Conservation (phyloP, 1,140 invertebrate species). For the Hypsibius dujardini region DNA sequence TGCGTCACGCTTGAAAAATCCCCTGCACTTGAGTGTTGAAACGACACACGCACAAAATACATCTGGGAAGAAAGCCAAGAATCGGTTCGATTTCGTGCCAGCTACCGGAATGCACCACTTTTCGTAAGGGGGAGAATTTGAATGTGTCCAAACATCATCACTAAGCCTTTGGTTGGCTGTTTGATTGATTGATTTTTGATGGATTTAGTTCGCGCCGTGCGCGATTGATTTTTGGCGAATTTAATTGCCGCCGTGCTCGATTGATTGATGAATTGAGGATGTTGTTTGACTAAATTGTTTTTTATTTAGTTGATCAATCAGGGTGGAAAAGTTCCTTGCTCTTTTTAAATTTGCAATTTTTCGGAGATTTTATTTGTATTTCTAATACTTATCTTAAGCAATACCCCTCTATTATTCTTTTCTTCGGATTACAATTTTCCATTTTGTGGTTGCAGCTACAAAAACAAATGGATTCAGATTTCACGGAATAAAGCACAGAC, state of each 20-base stretch:
- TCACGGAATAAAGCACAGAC: not conserved
- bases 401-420: no score
- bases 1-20: not conserved
- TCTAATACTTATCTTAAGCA: not conserved
- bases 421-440: no score
- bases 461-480: slow-evolving; percentile 2
- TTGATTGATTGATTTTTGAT: not conserved
- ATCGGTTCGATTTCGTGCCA: not conserved
- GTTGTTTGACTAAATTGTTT: not conserved
- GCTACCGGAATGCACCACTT: not conserved
- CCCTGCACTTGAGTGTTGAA: not conserved
- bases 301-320: no score
- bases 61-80: not conserved
- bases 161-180: not conserved
- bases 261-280: not conserved
- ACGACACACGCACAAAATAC: not conserved
- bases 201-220: not conserved
- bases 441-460: not conserved
- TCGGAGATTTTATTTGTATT: not conserved
- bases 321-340: no score
- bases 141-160: not conserved
- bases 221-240: not conserved
- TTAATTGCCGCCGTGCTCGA: not conserved
- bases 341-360: not conserved
- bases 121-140: not conserved